Evolutionary conservation across 2,888 invertebrate species (phyloP).

Genomic region (Apodemia hepburni): DNA sequence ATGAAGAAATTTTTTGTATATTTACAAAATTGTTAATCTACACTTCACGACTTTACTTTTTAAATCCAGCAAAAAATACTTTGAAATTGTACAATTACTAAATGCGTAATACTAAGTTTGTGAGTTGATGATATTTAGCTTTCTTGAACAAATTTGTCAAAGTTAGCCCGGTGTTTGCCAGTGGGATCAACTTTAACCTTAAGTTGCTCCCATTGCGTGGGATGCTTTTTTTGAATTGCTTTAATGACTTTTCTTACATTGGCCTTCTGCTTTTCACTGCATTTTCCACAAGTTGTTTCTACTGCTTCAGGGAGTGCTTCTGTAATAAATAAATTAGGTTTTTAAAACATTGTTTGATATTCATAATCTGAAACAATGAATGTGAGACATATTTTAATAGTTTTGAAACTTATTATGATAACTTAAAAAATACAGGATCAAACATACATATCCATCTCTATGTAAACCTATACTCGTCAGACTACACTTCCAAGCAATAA

Average conservation of each 20-base stretch:
- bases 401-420: too few relatives aligned
- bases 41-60: neutral
- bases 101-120: neutral
- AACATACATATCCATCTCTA: too few relatives aligned
- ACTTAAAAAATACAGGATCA: too few relatives aligned
- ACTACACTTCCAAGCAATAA: too few relatives aligned
- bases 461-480: too few relatives aligned
- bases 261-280: slow-evolving; percentile 80
- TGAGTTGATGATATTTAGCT: slow-evolving; percentile 18
- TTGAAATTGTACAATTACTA: neutral
- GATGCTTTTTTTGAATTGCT: slow-evolving; percentile 78
- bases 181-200: slow-evolving; percentile 82
- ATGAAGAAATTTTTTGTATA: too few relatives aligned
- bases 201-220: slow-evolving; percentile 80
- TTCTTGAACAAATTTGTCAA: slow-evolving; percentile 55
- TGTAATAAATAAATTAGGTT: slow-evolving; percentile 28
- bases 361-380: too few relatives aligned
- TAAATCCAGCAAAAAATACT: neutral
- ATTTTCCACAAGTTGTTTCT: slow-evolving; percentile 76
- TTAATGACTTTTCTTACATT: slow-evolving; percentile 77
- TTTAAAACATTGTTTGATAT: too few relatives aligned
- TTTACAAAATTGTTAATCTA: too few relatives aligned
- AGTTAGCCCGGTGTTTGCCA: slow-evolving; percentile 73
- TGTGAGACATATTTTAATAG: too few relatives aligned
- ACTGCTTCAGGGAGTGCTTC: slow-evolving; percentile 46